Base-by-base conservation (phyloP, 1,140 invertebrate species). In the Drosophila lacertosa region DNA sequence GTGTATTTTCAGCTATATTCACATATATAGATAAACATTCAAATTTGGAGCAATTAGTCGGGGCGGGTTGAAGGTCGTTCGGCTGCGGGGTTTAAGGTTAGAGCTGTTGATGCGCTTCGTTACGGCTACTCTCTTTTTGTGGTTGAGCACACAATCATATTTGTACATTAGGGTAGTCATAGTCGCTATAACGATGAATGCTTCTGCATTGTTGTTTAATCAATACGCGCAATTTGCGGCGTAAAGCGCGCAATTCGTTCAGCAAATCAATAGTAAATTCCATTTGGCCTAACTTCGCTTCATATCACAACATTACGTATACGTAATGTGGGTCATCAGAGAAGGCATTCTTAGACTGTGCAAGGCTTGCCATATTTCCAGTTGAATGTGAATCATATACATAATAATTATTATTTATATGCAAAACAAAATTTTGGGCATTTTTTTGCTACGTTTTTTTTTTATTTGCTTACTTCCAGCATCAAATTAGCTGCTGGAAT, bases 181-280 rank as follows among this genome's bases (percentile, higher is more conserved):
- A 67, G 69, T 72, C 63, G 55, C 69, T 72, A 72, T 72, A 72
- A 72, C 69, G 15, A 72, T 72, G 47, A 40, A 24, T 22, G 47
- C 33, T 32, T 47, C 33, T 26, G 51, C 63, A 47, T 67, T 72
- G 62, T 72, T 72, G 69, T 72, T 72, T 55, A 72, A 72, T 72
- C 69, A 72, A 72, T 72, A 72, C 69, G 69, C 64, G 64, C 54
- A 33, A 40, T 42, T 32, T 33, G 32, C 29, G n/a, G 37, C 16
- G 13, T 10, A n/a, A 26, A 7, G 24, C 7, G 6, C 3, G 5
- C 1, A 18, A 22, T 44, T 68, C 45, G 45, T 4, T 26, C 3
- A 15, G 3, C 2, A 53, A 37, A 54, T 63, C 57, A 39, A 68
- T 54, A 62, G 33, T 50, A 22, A 51, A 51, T 33, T 59, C 57